Evolutionary conservation across 1,140 invertebrate species (phyloP).

Genomic region (Yoshiicerus persimilis): DNA sequence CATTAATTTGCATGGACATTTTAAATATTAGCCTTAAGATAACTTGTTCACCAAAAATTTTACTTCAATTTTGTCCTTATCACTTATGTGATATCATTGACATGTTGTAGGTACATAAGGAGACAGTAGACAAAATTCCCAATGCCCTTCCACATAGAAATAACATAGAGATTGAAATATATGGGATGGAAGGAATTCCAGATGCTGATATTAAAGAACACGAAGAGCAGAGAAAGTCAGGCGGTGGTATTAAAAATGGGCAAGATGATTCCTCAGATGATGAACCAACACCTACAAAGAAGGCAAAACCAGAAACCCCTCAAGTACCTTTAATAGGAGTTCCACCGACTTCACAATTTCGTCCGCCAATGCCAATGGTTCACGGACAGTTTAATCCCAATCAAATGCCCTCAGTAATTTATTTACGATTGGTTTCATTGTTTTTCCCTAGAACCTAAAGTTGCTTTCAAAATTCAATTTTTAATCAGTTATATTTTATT

Average conservation of each 20-base stretch:
- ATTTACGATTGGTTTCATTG: too few species aligned
- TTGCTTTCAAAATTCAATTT: background rate
- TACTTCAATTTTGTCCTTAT: too few species aligned
- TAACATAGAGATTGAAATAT: conserved; percentile 99
- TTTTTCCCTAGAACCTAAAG: background rate
- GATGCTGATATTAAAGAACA: conserved; percentile 91
- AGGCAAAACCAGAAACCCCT: conserved; percentile 65
- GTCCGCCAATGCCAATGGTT: conserved; percentile 41
- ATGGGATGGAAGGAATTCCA: conserved; percentile 99
- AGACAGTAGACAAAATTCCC: conserved; percentile 99
- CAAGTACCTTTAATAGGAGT: background rate
- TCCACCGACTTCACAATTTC: background rate
- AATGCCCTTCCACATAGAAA: conserved; percentile 96
- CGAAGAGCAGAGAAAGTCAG: conserved; percentile 71
- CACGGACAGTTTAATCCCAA: background rate
- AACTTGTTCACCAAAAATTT: too few species aligned
- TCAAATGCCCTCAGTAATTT: background rate
- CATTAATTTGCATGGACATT: too few species aligned
- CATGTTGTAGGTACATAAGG: conserved; percentile 90
- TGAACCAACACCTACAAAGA: conserved; percentile 75
- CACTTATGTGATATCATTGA: too few species aligned
- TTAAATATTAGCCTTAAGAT: too few species aligned
- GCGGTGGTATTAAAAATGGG: conserved; percentile 35
- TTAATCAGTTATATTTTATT: background rate
- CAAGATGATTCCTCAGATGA: conserved; percentile 57